Base-by-base conservation (phyloP, 2,888 invertebrate genomes). In the Lissocephala sabroskyi region DNA sequence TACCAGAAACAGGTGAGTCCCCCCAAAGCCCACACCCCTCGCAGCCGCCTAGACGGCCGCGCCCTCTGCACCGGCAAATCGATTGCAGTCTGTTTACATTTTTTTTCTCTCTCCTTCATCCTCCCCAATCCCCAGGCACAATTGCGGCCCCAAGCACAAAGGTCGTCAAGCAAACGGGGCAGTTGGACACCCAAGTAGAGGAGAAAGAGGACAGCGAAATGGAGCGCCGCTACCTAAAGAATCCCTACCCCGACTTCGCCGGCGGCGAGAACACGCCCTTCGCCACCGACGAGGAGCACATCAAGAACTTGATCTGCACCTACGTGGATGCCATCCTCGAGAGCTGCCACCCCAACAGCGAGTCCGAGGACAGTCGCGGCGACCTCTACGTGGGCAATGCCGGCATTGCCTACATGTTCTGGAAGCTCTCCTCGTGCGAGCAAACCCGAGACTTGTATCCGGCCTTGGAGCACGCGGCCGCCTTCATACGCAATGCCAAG, bases 351-450 rank as follows among this genome's bases (percentile, higher is more conserved):
- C 82, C 83, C 1, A 75, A 74, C 11, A 65, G 43, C 52, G 71
- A 70, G 13, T 71, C 78, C 45, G 81, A 83, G 19, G 84, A 84
- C 29, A 70, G 70, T 29, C 76, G 85, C 1, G 83, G 84, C 0
- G 84, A 85, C 52, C 66, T 85, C 50, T 84, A 85, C 64, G 82
- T 85, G 23, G 85, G 85, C 35, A 82, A 82, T 68, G 81, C 84
- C 0, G 84, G 95, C 7, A 87, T 92, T 41, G 88, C 92, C 0
- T 95, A 88, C 78, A 92, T 92, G 91, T 91, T 90, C 70, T 90
- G 91, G 80, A 88, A 90, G 68, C 78, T 94, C 43, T 87, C 89
- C 11, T 88, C 88, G 74, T 87, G 88, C 39, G 82, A 88, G 0
- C 71, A 80, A 29, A 71, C 80, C 0, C 65, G 68, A 1, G 83